Evolutionary conservation across 1,140 invertebrate species (phyloP).

Genomic region (Cotesia glomerata): DNA sequence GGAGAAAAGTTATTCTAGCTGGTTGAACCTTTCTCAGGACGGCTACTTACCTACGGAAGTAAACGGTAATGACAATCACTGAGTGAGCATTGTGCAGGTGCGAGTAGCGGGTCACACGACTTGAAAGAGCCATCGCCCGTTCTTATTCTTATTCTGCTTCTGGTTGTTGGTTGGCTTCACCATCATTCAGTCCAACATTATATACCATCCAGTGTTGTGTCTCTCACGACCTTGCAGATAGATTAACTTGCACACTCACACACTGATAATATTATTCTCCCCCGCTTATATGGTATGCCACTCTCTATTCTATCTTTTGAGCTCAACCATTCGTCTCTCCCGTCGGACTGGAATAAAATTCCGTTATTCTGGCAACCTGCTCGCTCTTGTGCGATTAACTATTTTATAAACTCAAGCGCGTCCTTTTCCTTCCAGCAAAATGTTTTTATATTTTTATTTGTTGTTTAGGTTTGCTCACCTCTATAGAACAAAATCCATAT

Average conservation of each 20-base stretch:
- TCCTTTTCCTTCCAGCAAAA: no score
- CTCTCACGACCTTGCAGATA: slow-evolving; percentile 54
- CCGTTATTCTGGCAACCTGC: no score
- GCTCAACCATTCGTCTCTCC: no score
- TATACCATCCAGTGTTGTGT: slow-evolving; percentile 22
- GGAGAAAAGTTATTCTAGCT: slow-evolving; percentile 22
- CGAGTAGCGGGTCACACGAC: slow-evolving; percentile 29
- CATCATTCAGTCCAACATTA: no score
- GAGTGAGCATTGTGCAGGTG: slow-evolving; percentile 33
- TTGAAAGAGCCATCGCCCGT: neutral
- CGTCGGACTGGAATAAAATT: no score
- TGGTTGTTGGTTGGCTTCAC: no score
- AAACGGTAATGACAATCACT: slow-evolving; percentile 53
- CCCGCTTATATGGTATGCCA: neutral
- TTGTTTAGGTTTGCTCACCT: neutral
- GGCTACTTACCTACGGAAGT: slow-evolving; percentile 20
- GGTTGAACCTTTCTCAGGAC: slow-evolving; percentile 21
- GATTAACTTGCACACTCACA: slow-evolving; percentile 24
- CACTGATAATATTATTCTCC: neutral
- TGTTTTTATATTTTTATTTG: no score
- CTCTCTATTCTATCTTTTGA: slow-evolving; percentile 9
- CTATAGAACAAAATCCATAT: neutral
- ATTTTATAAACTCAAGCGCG: no score
- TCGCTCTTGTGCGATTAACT: no score
- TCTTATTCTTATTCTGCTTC: neutral